Base-by-base conservation (phyloP, 2,113 vertebrate species). In the Cololabis saira region DNA sequence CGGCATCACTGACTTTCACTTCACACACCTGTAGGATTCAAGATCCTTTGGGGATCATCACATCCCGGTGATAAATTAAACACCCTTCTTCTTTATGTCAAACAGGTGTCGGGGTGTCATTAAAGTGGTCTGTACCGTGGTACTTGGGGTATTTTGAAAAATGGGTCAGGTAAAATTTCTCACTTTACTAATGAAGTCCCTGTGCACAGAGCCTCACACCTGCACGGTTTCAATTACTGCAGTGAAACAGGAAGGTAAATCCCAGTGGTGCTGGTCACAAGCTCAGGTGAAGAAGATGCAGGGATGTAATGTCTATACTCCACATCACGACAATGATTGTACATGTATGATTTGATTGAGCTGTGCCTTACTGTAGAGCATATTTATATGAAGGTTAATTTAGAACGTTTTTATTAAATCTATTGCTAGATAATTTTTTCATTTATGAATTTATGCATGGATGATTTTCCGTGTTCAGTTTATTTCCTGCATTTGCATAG, bases 181-280 rank as follows among this genome's bases (percentile, higher is more conserved):
- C 33, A 73, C 79, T 70, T 75, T 78, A 21, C 89, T 89, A 88
- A 91, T 89, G 84, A 91, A 86, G 81, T 91, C 89, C 77, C 84
- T 24, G 60, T 37, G 87, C 84, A 64, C 67, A 2, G 49, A 51
- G 74, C 51, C 62, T 72, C 74, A 78, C 78, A 89, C 76, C 84
- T 82, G 83, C 81, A 67, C 70, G 17, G 58, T 84, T 89, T 90
- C 82, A 88, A 87, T 90, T 88, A 89, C 79, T 60, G 17, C 74
- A 22, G 67, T 49, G 67, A 80, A 78, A 55, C 56, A 58, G 63
- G 54, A 71, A 6, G 45, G 84, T 67, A 82, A 81, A 83, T 82
- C 83, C 83, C 62, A 49, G 12, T 53, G 70, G 85, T 12, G 48
- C 18, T 0, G 41, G 22, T 73, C 4, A 42, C 54, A 73, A 66